Base-by-base conservation (phyloP, 2,888 invertebrate species). In the Dynastes tityus region DNA sequence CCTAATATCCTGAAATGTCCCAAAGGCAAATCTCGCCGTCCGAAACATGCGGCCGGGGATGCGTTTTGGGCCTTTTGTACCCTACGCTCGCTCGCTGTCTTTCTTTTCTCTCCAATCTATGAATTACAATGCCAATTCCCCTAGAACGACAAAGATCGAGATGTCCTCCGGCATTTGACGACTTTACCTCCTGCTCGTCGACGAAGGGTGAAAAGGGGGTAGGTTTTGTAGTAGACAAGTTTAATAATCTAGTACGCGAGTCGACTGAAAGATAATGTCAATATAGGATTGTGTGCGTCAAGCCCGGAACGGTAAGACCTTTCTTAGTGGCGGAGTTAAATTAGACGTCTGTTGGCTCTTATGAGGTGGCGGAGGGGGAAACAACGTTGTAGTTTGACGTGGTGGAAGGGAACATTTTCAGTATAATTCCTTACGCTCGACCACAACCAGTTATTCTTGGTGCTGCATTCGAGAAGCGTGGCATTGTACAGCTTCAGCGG, bases 201-300 rank as follows among this genome's bases (percentile, higher is more conserved):
- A 53, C 5, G n/a, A 16, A 9, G 8, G 22, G 8, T 8, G 22
- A 13, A 5, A 37, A 37, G n/a, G 5, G 32, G 29, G 32, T 37
- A 11, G 32, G 64, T 64, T 76, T 64, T 76, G 64, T 64, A 51
- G 32, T 51, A 76, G 76, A 76, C 76, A 76, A 76, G 49, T 76
- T 76, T 76, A 76, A 67, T 55, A 76, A 67, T 76, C 51, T 64
- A 63, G 63, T 63, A 76, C 76, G 53, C 45, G 58, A 76, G 29
- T 37, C 37, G 76, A 65, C 51, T 55, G 32, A 67, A 76, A 67
- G 76, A 76, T 76, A 76, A 55, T 67, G 64, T 65, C 76, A 51
- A 76, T 76, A 76, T 37, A 32, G 45, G 32, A 67, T 67, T 67
- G 67, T 63, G 29, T 63, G 63, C 63, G 63, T 29, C 13, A 29